A percentile compares a stretch with the other conserved stretches of the same genome.
Evolutionary conservation across 2,888 invertebrate species (phyloP).

Genomic region (Cabera pusaria): DNA sequence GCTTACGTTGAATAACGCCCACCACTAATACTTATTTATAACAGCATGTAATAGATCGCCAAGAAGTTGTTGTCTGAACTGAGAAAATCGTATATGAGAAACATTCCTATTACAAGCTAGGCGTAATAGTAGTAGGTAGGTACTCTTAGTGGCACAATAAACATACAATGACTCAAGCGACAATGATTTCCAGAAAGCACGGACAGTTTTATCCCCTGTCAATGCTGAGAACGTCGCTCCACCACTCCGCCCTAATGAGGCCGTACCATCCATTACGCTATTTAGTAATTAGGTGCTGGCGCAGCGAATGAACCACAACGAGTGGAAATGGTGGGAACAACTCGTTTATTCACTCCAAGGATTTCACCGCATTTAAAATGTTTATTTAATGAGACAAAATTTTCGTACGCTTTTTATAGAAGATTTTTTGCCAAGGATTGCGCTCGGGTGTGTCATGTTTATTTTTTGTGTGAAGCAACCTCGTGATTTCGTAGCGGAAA

Average conservation of each 20-base stretch:
- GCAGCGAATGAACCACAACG: conserved; percentile 54
- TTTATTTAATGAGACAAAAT: conserved; percentile 34
- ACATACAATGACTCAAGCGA: neutral
- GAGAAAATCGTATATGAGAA: too few relatives aligned
- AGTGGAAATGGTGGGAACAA: conserved; percentile 35
- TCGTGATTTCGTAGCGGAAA: too few relatives aligned
- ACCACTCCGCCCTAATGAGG: conserved; percentile 63
- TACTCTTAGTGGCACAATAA: too few relatives aligned
- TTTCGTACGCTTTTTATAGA: conserved; percentile 27
- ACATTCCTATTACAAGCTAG: too few relatives aligned
- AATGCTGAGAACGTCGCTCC: conserved; percentile 33
- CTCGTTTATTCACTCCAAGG: conserved; percentile 45
- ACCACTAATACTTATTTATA: too few relatives aligned
- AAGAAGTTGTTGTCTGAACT: too few relatives aligned
- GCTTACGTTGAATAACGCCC: too few relatives aligned
- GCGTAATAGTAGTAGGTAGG: too few relatives aligned
- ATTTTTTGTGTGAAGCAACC: too few relatives aligned
- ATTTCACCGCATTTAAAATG: conserved; percentile 39
- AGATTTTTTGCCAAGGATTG: conserved; percentile 12
- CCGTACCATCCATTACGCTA: conserved; percentile 68
- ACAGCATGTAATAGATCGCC: too few relatives aligned
- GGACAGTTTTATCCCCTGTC: conserved; percentile 18
- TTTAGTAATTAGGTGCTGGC: conserved; percentile 73
- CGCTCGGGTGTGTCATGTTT: too few relatives aligned
- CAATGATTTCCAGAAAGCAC: conserved; percentile 5